Evolutionary conservation across 2,797 vertebrate species (phyloP).

Genomic region (Phataginus tetradactyla): DNA sequence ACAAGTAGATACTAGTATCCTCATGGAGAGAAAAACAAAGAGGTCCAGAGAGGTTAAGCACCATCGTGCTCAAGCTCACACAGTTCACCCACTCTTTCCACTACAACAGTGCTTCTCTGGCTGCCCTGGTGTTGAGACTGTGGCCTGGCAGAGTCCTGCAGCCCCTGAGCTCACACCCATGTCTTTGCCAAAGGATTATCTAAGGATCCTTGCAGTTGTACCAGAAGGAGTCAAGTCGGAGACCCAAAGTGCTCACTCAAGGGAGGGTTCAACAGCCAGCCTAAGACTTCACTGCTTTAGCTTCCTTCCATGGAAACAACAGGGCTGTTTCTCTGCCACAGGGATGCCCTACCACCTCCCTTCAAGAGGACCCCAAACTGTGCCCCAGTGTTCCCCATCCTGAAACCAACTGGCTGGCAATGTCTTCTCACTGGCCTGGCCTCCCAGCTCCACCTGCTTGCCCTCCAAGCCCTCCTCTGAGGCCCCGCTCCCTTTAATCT

Average conservation of each 20-base stretch:
- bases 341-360: background rate
- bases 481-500: slow-evolving; percentile 52
- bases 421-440: background rate
- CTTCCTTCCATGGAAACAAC: background rate
- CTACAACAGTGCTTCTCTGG: background rate
- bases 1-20: too few relatives aligned
- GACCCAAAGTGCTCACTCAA: background rate
- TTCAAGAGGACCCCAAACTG: background rate
- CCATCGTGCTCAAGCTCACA: background rate
- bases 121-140: background rate
- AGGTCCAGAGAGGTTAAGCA: background rate
- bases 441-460: background rate
- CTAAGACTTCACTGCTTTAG: background rate
- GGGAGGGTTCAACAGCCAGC: background rate
- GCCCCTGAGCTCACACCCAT: background rate
- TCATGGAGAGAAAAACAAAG: background rate
- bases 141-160: background rate
- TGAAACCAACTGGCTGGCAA: background rate
- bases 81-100: background rate
- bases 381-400: rapidly evolving
- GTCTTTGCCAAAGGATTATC: background rate
- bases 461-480: background rate
- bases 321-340: background rate
- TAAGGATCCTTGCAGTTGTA: background rate
- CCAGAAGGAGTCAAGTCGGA: background rate